Percentiles rank a stretch among this genome's conserved stretches.
phyloP scores from a whole-genome alignment of 2,888 invertebrate species.

The Zygothrica quintamaculata region DNA sequence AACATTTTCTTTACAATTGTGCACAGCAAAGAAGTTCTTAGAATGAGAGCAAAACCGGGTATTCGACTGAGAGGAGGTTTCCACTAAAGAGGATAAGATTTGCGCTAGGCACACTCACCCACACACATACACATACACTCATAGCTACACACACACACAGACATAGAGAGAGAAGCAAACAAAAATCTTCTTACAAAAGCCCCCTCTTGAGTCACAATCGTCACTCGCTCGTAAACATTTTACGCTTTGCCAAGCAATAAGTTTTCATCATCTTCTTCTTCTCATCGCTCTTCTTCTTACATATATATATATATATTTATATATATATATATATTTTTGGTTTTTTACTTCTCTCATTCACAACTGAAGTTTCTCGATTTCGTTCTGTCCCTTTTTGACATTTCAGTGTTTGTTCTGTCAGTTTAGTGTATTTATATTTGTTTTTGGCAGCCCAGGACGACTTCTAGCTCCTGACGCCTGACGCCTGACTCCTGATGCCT shows the following conservation, averaged over 20 bases:
- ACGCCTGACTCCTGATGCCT: background rate
- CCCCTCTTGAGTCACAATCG: slow-evolving; percentile 67
- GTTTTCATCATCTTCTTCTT: slow-evolving; percentile 37
- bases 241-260: slow-evolving; percentile 79
- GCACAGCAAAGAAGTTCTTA: slow-evolving; percentile 32
- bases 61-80: background rate
- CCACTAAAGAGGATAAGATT: slow-evolving; percentile 63
- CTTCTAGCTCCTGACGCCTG: background rate
- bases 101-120: slow-evolving; percentile 42
- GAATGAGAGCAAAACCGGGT: background rate
- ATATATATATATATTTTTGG: slow-evolving; percentile 2
- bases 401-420: slow-evolving; percentile 60
- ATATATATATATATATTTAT: slow-evolving; percentile 12
- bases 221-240: slow-evolving; percentile 80
- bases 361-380: slow-evolving; percentile 32
- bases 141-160: slow-evolving; percentile 24
- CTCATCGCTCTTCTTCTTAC: background rate
- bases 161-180: slow-evolving; percentile 4
- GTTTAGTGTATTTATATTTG: slow-evolving; percentile 64
- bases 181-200: slow-evolving; percentile 64
- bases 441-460: slow-evolving; percentile 60
- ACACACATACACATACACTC: slow-evolving; percentile 14
- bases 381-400: slow-evolving; percentile 23
- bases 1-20: slow-evolving; percentile 81
- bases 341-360: slow-evolving; percentile 7